Base-by-base conservation (phyloP, 2,797 vertebrate species). In the Urocyon cinereoargenteus region DNA sequence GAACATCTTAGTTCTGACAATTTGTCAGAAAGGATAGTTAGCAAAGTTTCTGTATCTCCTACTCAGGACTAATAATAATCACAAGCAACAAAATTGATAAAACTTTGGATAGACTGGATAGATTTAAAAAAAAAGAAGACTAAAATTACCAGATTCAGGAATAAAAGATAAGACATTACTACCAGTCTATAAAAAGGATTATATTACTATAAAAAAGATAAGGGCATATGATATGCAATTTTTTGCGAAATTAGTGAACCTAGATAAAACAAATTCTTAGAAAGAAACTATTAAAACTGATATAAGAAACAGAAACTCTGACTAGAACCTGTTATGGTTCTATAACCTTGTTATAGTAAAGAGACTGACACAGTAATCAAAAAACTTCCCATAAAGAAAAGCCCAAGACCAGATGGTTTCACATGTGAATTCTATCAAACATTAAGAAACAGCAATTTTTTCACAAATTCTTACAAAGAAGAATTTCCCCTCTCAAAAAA, bases 261-360 rank as follows among this genome's bases (percentile, higher is more conserved):
- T 89, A 79, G 1, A 45, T 73, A 79, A 95, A 89, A 84, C 4
- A 36, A 89, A 89, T 68, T 86, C 11, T 34, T 78, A 88, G n/a
- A 84, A 85, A 89, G 4, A 86, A 78, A 75, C 15, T 73, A 55
- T 31, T 53, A 86, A 89, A 95, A 86, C 14, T 89, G 61, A 95
- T 18, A 53, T 81, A 84, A 86, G 21, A 92, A 86, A 55, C 28
- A 81, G 19, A 92, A 96, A 90, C 79, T 19, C 24, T 21, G 34
- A 82, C n/a, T 28, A 77, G 13, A 88, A 16, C 1, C n/a, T 45
- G 40, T 45, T 45, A 45, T 45, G 40, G 40, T 45, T 45, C 40
- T 45, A 45, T 45, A 45, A 45, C 40, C 40, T 45, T 45, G 40
- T 45, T 45, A 45, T 45, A 84, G 13, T 36, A 66, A 90, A 77